These are phyloP conservation scores for Cyaniris semiargus DNA, from an alignment of 2,888 invertebrate genomes.

Conservation along the genomic window DNA sequence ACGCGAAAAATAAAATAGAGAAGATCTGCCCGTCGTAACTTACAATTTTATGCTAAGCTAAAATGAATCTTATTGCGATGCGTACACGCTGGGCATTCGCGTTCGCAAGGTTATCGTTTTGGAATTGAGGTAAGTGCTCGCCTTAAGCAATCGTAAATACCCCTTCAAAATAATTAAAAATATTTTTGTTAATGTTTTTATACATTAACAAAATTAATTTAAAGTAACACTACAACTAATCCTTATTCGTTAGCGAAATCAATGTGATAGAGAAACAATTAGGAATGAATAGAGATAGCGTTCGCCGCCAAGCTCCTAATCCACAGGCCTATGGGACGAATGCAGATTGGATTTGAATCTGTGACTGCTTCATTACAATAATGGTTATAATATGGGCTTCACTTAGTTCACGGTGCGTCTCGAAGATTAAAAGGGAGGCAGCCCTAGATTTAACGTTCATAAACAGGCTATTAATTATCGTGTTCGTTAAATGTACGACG, in stretches of 20 bases:
- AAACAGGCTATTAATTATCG: constrained; percentile 4
- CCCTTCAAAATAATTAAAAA: background rate
- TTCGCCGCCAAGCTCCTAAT: constrained; percentile 12
- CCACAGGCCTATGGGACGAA: constrained; percentile 22
- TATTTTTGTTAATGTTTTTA: no score
- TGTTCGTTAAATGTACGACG: background rate
- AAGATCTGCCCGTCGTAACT: no score
- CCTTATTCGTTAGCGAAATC: background rate
- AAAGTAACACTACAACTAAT: background rate
- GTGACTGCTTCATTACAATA: constrained; percentile 26
- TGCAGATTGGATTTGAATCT: constrained; percentile 25
- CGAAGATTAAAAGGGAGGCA: background rate
- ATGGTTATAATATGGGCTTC: constrained; percentile 1
- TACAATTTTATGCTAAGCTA: no score
- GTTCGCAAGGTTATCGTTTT: no score
- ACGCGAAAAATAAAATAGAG: no score
- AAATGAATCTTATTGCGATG: no score
- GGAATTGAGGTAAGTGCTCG: no score
- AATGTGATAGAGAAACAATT: constrained; percentile 4
- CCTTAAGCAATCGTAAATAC: no score
- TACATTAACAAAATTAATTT: no score
- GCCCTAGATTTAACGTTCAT: background rate
- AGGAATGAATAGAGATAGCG: background rate
- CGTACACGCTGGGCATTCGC: no score
- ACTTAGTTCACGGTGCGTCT: background rate